Base-by-base conservation (phyloP, 2,888 invertebrate species). In the Dryobota labecula region DNA sequence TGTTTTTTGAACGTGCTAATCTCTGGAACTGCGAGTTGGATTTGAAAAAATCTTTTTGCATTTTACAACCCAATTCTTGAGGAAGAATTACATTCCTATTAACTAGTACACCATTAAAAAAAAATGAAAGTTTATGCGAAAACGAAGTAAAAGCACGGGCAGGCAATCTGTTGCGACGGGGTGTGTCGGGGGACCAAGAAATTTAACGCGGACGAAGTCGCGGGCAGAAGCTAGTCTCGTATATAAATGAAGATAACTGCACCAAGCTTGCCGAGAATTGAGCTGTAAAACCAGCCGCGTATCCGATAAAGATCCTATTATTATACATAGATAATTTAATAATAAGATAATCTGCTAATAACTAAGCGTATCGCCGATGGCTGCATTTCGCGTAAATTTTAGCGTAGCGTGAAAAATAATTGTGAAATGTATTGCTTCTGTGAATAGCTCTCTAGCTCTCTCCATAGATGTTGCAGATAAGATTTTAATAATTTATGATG, bases 231-330 rank as follows among this genome's bases (percentile, higher is more conserved):
- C 8, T 62, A 65, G n/a, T 57, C 53, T 68, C 30, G 33, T 45
- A 76, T 51, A 54, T 73, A 67, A 73, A 76, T 65, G 20, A 54
- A 74, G 51, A 62, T 78, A 70, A 80, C 64, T 70, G 51, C 56
- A 33, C 9, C 33, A n/a, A 65, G 54, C 36, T n/a, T 53, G 33
- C 53, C 38, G 18, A 47, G 27, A 38, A 78, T 54, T 58, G 74
- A 79, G 62, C 54, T 71, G 66, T 60, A 70, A 70, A 76, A 54
- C 53, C 24, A 49, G 54, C 36, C 41, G 13, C 8, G 3, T 33
- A 43, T 30, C 49, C 53, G 80, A 80, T 75, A 74, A 70, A n/a
- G 18, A 53, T 63, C n/a, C 43, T 57, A 65, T 51, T 57, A 65
- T 51, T 56, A 54, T 24, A 49, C 62, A 41, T 33, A 57, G 36